Percentiles rank a stretch among this genome's conserved stretches.
Evolutionary conservation across 2,888 invertebrate genomes (phyloP).

Genomic region (Diachrysia chrysitis): DNA sequence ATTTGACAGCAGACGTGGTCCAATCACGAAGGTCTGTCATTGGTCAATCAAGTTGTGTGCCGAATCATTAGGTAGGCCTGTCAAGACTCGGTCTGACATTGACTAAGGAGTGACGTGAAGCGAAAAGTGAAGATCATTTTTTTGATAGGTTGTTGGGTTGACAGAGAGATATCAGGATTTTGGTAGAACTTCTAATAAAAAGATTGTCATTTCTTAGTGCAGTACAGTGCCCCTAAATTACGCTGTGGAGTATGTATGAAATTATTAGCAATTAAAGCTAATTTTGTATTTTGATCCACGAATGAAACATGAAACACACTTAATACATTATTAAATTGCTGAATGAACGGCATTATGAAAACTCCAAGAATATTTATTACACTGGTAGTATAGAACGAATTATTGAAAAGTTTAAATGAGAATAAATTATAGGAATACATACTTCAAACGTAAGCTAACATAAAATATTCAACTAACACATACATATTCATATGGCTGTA

Average conservation of each 20-base stretch:
- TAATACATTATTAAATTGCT: too few species aligned
- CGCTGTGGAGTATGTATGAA: too few species aligned
- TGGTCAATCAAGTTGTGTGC: not conserved
- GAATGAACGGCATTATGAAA: too few species aligned
- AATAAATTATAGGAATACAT: not conserved
- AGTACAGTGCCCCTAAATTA: too few species aligned
- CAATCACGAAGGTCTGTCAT: not conserved
- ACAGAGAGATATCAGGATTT: not conserved
- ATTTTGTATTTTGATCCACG: too few species aligned
- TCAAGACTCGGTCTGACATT: not conserved
- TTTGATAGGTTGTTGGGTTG: not conserved
- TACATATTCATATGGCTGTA: conserved; percentile 31
- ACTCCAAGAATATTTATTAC: too few species aligned
- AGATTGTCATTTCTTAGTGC: too few species aligned
- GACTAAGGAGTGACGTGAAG: not conserved
- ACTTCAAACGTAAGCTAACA: not conserved
- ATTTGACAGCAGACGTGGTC: not conserved
- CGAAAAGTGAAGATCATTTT: not conserved
- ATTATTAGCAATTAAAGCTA: too few species aligned
- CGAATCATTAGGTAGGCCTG: not conserved
- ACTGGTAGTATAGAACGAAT: too few species aligned
- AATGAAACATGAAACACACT: too few species aligned
- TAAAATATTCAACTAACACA: conserved; percentile 11
- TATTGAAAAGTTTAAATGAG: too few species aligned
- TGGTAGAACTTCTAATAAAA: too few species aligned